A percentile compares a stretch with the other conserved stretches of the same genome.
These are phyloP conservation scores for Echinometra lucunter DNA, from an alignment of 53 echinoderm and acorn worm species.

Conservation along the genomic window DNA sequence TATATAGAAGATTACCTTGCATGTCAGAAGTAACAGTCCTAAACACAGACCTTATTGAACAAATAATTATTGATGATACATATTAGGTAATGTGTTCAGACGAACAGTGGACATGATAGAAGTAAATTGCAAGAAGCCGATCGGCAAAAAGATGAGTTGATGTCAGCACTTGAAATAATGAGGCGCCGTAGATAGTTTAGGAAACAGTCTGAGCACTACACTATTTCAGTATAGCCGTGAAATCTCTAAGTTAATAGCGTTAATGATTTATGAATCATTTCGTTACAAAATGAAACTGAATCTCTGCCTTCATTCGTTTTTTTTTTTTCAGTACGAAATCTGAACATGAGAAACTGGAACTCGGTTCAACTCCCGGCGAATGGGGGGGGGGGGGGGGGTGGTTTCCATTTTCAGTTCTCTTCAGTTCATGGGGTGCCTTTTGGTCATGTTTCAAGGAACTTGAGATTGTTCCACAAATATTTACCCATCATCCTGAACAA, in stretches of 20 bases:
- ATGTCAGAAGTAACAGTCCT: not conserved
- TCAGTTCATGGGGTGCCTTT: not conserved
- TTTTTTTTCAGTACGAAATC: not conserved
- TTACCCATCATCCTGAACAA: not conserved
- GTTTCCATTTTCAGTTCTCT: not conserved
- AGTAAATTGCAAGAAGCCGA: not conserved
- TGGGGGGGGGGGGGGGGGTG: no score
- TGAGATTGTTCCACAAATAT: conserved; percentile 16
- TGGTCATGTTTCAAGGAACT: conserved; percentile 1
- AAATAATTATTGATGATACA: not conserved
- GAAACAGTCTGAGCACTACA: not conserved
- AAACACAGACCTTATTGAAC: not conserved
- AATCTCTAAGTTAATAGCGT: not conserved
- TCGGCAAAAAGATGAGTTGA: not conserved
- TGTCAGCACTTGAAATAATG: conserved; percentile 12
- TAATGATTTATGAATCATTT: conserved; percentile 2
- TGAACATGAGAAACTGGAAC: not conserved
- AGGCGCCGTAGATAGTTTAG: not conserved
- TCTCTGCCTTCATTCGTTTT: not conserved
- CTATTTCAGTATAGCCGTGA: not conserved
- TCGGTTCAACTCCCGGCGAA: not conserved
- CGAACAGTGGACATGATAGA: not conserved
- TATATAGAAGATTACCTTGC: not conserved
- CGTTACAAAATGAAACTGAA: not conserved
- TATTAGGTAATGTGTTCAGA: not conserved